Evolutionary conservation across 2,888 invertebrate species (phyloP), one percentile per base, ranked within the genome.

Genomic region (Trissolcus brochymenae): DNA sequence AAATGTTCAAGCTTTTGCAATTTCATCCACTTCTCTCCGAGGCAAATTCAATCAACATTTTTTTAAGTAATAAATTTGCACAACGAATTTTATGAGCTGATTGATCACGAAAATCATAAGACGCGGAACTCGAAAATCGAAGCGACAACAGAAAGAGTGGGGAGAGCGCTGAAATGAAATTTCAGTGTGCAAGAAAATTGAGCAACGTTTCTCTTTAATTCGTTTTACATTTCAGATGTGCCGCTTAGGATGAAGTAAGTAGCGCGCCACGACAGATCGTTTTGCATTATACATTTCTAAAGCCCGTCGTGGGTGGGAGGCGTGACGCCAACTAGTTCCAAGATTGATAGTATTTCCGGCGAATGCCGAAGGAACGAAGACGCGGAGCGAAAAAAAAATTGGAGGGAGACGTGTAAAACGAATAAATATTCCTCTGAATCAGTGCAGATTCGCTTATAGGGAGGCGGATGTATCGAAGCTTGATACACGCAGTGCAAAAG

Each of bases 371-470:
- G 56, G 56, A 60, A 29, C 57, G 46, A 68, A 29, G 54, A 43
- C 14, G 50, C 14, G 50, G 16, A n/a, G 17, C 13, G 62, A 54
- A 43, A 46, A 51, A 25, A 59, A 57, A 55, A 19, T 40, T 43
- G 60, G 57, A 54, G 49, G 60, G 41, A 76, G 29, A 57, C 78
- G 80, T 81, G 81, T 79, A 80, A 81, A 81, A 79, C 79, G 81
- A 81, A 78, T 75, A 79, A 83, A 81, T 79, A 78, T 72, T 79
- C 62, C 79, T 78, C 57, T 72, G 79, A 82, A 84, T 81, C 81
- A 79, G 74, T 76, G 75, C 78, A 81, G 81, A 81, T 80, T 82
- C 82, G 84, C 84, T 84, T 79, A 81, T 79, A 76, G 60, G 70
- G 75, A 61, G 76, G 50, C 54, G 66, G 66, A 61, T 68, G 77